phyloP scores from a whole-genome alignment of 2,797 vertebrate genomes.

The Psittacula derbiana region DNA sequence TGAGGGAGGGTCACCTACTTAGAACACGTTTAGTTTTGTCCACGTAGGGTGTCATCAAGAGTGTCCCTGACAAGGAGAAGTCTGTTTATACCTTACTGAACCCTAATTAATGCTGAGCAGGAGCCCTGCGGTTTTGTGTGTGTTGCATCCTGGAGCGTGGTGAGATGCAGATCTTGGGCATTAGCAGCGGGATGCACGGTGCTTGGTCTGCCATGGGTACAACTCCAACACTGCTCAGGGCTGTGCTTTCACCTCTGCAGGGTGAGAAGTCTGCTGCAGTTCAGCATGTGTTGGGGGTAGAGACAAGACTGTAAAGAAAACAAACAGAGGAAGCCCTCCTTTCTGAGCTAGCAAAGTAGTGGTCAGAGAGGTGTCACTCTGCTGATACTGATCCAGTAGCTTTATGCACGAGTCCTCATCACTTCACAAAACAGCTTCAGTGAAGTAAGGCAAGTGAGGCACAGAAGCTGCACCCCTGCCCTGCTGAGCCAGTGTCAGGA shows the following conservation, averaged over 20 bases:
- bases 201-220: not conserved
- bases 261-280: not conserved
- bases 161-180: fast-evolving
- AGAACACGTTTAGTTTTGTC: not conserved
- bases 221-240: fast-evolving
- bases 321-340: not conserved
- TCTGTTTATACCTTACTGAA: not conserved
- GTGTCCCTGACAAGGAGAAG: not conserved
- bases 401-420: not conserved
- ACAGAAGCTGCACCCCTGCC: not conserved
- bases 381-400: not conserved
- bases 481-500: fast-evolving
- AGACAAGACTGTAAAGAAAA: not conserved
- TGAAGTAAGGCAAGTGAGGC: not conserved
- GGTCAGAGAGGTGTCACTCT: not conserved
- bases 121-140: not conserved
- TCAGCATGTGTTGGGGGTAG: not conserved
- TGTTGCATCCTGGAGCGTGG: fast-evolving
- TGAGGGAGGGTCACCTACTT: not conserved
- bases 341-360: not conserved
- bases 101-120: not conserved
- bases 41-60: not conserved
- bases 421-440: not conserved
- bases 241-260: not conserved
- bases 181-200: not conserved